A percentile compares a stretch with the other conserved stretches of the same genome.
phyloP scores from a whole-genome alignment of 1,140 invertebrate genomes.

The Diuraphis noxia region DNA sequence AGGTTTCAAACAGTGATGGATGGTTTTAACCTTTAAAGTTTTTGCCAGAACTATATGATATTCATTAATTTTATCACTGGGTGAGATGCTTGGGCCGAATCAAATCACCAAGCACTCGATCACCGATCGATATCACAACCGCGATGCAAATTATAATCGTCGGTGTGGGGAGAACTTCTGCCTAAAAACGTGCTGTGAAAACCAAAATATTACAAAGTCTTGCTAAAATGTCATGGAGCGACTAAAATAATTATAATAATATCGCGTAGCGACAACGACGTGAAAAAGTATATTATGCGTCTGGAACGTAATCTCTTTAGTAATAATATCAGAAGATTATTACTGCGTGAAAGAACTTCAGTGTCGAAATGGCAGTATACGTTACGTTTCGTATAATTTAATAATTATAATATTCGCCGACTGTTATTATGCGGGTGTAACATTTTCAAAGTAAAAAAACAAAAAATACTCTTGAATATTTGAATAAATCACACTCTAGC shows the following conservation, averaged over 20 bases:
- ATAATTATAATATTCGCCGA: not conserved
- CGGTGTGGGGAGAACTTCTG: not conserved
- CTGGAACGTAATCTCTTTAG: not conserved
- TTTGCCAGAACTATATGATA: not conserved
- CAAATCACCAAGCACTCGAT: not conserved
- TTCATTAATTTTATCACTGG: not conserved
- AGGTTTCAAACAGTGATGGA: not conserved
- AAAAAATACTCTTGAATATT: constrained; percentile 4
- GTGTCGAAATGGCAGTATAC: not conserved
- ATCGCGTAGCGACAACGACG: not conserved
- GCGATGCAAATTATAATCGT: not conserved
- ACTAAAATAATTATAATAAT: not conserved
- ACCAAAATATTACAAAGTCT: not conserved
- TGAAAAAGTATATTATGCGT: not conserved
- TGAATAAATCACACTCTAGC: not conserved
- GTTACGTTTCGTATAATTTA: constrained; percentile 2
- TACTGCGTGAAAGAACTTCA: not conserved
- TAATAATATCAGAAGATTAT: constrained; percentile 10
- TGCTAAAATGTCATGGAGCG: not conserved
- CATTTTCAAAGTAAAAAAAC: not conserved
- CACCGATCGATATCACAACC: not conserved
- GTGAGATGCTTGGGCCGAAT: not conserved
- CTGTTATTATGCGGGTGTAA: not conserved
- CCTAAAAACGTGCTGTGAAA: not conserved
- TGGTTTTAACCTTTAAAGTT: not conserved